Percentiles rank a stretch among this genome's conserved stretches.
Evolutionary conservation across 2,797 vertebrate species (phyloP).

Genomic region (Pangasius larnaudii): DNA sequence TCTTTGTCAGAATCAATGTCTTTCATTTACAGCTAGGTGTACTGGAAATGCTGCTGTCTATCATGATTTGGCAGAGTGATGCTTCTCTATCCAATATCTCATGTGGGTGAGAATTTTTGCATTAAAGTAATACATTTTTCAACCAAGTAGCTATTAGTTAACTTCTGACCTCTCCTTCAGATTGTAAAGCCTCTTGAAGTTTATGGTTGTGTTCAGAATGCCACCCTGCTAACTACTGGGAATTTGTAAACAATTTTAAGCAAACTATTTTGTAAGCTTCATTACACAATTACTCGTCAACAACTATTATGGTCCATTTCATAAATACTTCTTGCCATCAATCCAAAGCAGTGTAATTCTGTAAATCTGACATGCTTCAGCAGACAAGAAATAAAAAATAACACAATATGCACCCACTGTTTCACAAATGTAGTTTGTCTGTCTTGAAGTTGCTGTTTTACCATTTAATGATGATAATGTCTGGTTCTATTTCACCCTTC

Average conservation of each 20-base stretch:
- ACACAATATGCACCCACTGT: neutral
- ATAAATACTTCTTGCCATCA: neutral
- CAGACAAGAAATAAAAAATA: neutral
- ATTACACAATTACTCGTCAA: neutral
- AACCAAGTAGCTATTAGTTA: neutral
- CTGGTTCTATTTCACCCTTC: neutral
- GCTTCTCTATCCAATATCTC: neutral
- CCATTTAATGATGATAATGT: neutral
- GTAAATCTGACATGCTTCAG: neutral
- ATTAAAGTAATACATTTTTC: slow-evolving; percentile 3
- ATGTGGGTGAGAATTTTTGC: neutral
- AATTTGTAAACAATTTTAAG: neutral
- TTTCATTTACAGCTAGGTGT: neutral
- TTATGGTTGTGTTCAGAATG: neutral
- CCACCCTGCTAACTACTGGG: neutral
- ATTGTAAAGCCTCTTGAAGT: neutral
- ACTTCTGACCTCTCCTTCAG: neutral
- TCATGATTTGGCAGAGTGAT: slow-evolving; percentile 3
- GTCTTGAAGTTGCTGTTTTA: neutral
- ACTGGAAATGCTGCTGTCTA: neutral
- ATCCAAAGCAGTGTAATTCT: neutral
- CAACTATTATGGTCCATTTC: neutral
- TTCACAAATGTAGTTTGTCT: neutral
- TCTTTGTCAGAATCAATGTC: slow-evolving; percentile 4
- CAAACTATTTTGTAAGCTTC: neutral